A percentile compares a stretch with the other conserved stretches of the same genome.
These are phyloP conservation scores for Drosophila testacea DNA, from an alignment of 2,888 invertebrate species.

Conservation along the genomic window DNA sequence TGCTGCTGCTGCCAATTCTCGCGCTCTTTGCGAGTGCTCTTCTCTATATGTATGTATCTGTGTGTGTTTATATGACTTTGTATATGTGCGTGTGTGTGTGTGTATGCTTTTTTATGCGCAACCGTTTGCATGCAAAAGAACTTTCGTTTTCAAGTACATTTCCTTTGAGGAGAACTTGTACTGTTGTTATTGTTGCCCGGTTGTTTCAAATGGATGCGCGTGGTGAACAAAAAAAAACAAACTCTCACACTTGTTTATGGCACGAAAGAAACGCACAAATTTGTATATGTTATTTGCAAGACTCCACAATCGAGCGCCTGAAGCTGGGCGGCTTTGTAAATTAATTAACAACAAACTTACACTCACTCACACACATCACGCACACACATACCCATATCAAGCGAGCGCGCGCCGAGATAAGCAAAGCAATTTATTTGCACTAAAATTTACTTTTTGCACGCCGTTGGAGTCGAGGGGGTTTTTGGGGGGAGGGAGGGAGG, in stretches of 20 bases:
- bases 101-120: slow-evolving; percentile 48
- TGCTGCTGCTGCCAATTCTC: slow-evolving; percentile 20
- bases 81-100: slow-evolving; percentile 21
- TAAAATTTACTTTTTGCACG: slow-evolving; percentile 79
- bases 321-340: slow-evolving; percentile 57
- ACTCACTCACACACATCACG: slow-evolving; percentile 37
- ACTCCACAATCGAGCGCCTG: slow-evolving; percentile 36
- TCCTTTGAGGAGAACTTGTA: slow-evolving; percentile 7
- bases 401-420: slow-evolving; percentile 70
- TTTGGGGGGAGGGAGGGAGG: slow-evolving; percentile 6
- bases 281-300: slow-evolving; percentile 55
- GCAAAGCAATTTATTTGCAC: slow-evolving; percentile 81
- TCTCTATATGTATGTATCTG: slow-evolving; percentile 21
- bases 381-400: slow-evolving; percentile 55
- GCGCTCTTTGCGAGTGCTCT: slow-evolving; percentile 21
- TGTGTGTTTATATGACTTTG: slow-evolving; percentile 11
- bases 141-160: slow-evolving; percentile 74
- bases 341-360: slow-evolving; percentile 70
- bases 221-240: slow-evolving; percentile 29
- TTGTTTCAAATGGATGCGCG: slow-evolving; percentile 31
- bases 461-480: slow-evolving; percentile 29
- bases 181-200: slow-evolving; percentile 24
- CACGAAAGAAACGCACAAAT: slow-evolving; percentile 53
- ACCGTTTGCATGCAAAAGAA: slow-evolving; percentile 69
- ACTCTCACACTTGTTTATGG: slow-evolving; percentile 43